Evolutionary conservation across 2,888 invertebrate species (phyloP).

Genomic region (Scaptomyza parva): DNA sequence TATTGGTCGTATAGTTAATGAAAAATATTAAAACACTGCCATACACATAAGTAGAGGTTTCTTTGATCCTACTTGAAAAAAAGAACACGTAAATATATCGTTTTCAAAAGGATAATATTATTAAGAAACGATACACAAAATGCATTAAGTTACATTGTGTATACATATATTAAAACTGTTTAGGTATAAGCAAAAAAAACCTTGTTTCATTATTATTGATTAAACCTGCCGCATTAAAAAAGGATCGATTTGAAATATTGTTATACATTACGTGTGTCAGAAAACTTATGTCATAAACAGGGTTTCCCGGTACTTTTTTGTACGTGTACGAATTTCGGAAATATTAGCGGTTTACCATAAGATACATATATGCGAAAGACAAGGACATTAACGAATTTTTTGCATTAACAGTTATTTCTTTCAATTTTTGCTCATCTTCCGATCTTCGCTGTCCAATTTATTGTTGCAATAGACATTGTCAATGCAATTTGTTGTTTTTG

Average conservation of each 20-base stretch:
- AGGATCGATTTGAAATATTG: background rate
- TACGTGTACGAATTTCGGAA: too few species aligned
- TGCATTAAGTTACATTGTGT: background rate
- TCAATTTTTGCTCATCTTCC: too few species aligned
- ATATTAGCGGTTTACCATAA: too few species aligned
- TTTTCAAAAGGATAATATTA: background rate
- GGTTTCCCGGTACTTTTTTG: too few species aligned
- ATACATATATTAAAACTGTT: background rate
- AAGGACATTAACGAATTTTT: too few species aligned
- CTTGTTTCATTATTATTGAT: background rate
- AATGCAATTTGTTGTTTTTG: constrained; percentile 22
- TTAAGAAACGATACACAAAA: background rate
- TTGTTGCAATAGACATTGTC: too few species aligned
- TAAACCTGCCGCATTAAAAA: background rate
- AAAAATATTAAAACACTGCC: constrained; percentile 12
- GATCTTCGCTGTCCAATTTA: too few species aligned
- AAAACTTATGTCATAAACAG: too few species aligned
- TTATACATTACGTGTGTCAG: too few species aligned
- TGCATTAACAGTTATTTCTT: too few species aligned
- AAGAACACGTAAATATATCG: background rate
- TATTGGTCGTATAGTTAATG: constrained; percentile 9
- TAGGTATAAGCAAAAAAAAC: background rate
- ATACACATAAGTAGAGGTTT: background rate
- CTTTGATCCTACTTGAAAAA: background rate
- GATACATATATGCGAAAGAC: too few species aligned